These are phyloP conservation scores for Meloidogyne exigua DNA, from an alignment of 1,140 invertebrate species.

Conservation along the genomic window DNA sequence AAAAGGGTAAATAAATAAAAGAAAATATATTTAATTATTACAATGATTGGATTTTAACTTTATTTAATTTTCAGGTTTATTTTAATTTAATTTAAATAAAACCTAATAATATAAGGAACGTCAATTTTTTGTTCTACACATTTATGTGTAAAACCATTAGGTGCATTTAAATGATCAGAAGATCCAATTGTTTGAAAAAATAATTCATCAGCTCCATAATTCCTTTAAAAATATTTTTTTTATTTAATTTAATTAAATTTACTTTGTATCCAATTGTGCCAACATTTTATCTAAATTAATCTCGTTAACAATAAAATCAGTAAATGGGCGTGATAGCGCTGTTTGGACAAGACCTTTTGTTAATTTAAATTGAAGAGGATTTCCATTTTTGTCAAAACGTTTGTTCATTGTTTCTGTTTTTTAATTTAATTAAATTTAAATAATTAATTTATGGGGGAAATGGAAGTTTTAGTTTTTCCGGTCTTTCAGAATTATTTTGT, in stretches of 20 bases:
- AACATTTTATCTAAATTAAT: slow-evolving; percentile 22
- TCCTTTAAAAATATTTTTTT: neutral
- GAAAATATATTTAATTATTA: too few relatives aligned
- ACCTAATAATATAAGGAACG: slow-evolving; percentile 6
- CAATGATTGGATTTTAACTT: too few relatives aligned
- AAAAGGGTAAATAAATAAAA: too few relatives aligned
- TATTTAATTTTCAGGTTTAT: neutral
- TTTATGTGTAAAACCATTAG: slow-evolving; percentile 31
- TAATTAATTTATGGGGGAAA: too few relatives aligned
- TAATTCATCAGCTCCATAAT: slow-evolving; percentile 31
- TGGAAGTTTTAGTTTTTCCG: too few relatives aligned
- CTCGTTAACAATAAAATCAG: slow-evolving; percentile 31
- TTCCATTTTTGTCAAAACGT: too few relatives aligned
- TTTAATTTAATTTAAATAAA: neutral
- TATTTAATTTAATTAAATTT: neutral
- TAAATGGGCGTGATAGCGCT: slow-evolving; percentile 16
- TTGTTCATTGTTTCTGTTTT: too few relatives aligned
- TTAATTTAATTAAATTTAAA: too few relatives aligned
- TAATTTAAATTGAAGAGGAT: too few relatives aligned
- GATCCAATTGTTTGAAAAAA: slow-evolving; percentile 16
- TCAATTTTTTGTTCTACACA: slow-evolving; percentile 17
- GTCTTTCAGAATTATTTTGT: too few relatives aligned
- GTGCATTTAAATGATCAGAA: slow-evolving; percentile 15
- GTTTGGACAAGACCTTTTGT: slow-evolving; percentile 4
- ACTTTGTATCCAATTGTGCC: slow-evolving; percentile 13